phyloP scores from a whole-genome alignment of 2,797 vertebrate species.

The Schizopygopsis pylzovi region DNA sequence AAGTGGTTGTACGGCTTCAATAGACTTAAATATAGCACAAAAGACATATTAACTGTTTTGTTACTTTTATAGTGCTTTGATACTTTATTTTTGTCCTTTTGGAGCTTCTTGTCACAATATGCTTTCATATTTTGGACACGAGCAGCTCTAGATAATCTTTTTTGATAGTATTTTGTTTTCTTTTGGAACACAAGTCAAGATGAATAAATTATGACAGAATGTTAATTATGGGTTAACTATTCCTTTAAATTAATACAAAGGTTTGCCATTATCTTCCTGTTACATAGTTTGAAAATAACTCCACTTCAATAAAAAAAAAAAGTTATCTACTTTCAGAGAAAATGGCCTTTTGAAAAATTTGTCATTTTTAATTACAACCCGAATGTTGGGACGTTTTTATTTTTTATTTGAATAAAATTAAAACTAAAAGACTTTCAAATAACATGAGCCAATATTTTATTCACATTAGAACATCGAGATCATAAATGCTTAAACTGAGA shows the following conservation, averaged over 20 bases:
- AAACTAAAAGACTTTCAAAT: too few species aligned
- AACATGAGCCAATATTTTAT: too few species aligned
- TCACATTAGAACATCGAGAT: too few species aligned
- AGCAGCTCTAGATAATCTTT: background rate
- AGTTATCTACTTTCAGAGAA: background rate
- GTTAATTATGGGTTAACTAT: background rate
- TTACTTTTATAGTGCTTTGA: background rate
- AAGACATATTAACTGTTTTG: background rate
- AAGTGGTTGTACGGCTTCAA: background rate
- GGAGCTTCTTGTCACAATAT: background rate
- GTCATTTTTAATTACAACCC: constrained; percentile 3
- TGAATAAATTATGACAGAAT: constrained; percentile 19
- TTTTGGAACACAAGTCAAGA: background rate
- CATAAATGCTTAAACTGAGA: too few species aligned
- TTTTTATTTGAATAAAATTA: too few species aligned
- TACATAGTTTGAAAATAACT: background rate
- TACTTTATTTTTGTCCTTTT: background rate
- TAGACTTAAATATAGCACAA: background rate
- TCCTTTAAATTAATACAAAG: background rate
- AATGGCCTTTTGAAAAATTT: constrained; percentile 30
- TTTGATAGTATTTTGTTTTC: background rate
- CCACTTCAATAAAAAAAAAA: background rate
- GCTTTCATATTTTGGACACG: background rate
- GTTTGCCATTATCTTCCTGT: background rate
- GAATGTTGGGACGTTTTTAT: too few species aligned